Conservation (phyloP, 2,113 vertebrate genomes). For the Bubo bubo region DNA sequence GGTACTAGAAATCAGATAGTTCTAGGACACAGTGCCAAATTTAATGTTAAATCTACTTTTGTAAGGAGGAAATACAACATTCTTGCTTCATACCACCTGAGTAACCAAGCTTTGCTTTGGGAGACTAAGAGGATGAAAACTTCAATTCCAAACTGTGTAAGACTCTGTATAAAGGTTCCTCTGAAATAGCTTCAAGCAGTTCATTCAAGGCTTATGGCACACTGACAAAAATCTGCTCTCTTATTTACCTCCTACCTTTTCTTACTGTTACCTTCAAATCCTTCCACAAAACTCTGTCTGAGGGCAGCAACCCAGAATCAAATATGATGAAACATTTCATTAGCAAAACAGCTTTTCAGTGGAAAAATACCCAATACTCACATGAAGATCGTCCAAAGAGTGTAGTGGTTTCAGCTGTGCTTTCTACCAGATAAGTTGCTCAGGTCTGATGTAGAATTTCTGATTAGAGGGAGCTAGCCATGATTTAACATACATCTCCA, state of each 20-base stretch:
- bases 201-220: neutral
- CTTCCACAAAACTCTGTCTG: neutral
- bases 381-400: neutral
- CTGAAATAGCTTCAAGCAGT: neutral
- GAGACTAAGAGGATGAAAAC: neutral
- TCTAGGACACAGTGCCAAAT: neutral
- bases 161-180: neutral
- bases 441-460: neutral
- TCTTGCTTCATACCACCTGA: neutral
- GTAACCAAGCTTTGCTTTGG: rapidly evolving
- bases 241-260: neutral
- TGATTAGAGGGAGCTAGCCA: neutral
- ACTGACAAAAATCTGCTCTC: neutral
- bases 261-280: neutral
- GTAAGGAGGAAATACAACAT: neutral
- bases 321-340: neutral
- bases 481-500: neutral
- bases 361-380: neutral
- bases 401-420: neutral
- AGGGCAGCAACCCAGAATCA: neutral
- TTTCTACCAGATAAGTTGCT: neutral
- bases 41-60: neutral
- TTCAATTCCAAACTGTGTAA: neutral
- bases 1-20: neutral
- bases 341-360: neutral